Conservation (phyloP, 2,797 vertebrate species). For the Iguana delicatissima region DNA sequence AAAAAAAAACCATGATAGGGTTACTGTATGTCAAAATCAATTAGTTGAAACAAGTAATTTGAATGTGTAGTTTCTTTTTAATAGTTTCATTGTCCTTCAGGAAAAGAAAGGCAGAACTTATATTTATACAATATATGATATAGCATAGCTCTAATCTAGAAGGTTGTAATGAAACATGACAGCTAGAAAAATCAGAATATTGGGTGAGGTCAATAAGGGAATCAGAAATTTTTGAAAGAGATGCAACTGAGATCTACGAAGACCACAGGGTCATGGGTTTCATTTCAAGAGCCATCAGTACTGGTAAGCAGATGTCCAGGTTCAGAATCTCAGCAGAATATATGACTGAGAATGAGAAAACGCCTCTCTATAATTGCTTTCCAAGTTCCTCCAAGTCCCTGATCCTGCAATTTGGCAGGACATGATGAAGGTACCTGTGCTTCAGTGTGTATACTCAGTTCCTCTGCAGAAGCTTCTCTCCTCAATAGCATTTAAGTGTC, state of each 20-base stretch:
- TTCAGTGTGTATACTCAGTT: accelerated
- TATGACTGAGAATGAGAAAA: neutral
- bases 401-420: neutral
- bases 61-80: neutral
- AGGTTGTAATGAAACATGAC: neutral
- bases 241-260: neutral
- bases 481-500: slow-evolving; percentile 52
- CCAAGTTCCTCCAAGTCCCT: neutral
- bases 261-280: neutral
- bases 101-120: neutral
- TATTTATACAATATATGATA: neutral
- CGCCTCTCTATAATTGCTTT: neutral
- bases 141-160: neutral
- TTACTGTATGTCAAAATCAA: too few relatives aligned
- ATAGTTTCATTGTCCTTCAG: neutral
- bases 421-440: neutral
- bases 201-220: neutral
- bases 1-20: too few relatives aligned
- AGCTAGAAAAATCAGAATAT: neutral
- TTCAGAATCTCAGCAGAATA: neutral
- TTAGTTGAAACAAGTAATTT: neutral
- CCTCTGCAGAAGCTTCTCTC: slow-evolving; percentile 49
- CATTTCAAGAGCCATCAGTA: neutral
- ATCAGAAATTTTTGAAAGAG: neutral
- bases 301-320: neutral